Evolutionary conservation across 2,888 invertebrate genomes (phyloP).

Genomic region (Clistopyga incitator): DNA sequence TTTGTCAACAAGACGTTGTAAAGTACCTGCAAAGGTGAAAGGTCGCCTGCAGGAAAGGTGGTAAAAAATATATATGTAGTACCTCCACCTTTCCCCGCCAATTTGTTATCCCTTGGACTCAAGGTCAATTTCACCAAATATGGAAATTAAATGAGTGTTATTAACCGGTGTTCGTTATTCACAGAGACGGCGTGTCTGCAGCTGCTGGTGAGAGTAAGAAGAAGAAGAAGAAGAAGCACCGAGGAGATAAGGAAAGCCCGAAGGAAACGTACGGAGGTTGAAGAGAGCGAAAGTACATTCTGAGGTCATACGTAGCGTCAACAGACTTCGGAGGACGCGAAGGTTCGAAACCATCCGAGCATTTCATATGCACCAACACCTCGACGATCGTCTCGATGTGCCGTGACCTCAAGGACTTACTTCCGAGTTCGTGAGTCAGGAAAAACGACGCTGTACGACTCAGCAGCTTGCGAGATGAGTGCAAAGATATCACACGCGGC

Average conservation of each 20-base stretch:
- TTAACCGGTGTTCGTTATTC: constrained; percentile 30
- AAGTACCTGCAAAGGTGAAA: not conserved
- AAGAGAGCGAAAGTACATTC: constrained; percentile 31
- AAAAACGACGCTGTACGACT: constrained; percentile 59
- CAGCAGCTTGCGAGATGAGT: constrained; percentile 73
- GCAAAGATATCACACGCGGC: constrained; percentile 77
- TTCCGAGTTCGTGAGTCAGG: constrained; percentile 80
- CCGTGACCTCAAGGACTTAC: constrained; percentile 70
- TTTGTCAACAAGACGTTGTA: not conserved
- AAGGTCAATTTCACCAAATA: constrained; percentile 27
- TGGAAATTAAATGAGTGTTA: constrained; percentile 20
- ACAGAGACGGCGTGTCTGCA: constrained; percentile 38
- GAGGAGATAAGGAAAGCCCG: constrained; percentile 2
- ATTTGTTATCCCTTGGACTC: not conserved
- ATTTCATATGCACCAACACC: constrained; percentile 20
- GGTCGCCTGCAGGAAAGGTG: not conserved
- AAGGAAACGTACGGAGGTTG: not conserved
- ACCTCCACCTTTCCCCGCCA: not conserved
- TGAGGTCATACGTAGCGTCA: constrained; percentile 51
- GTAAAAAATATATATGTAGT: not conserved
- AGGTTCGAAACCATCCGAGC: constrained; percentile 42
- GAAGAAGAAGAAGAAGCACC: constrained; percentile 13
- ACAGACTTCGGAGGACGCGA: constrained; percentile 62
- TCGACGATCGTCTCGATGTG: constrained; percentile 51
- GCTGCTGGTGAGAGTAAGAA: constrained; percentile 34